phyloP scores from a whole-genome alignment of 92 coral and sea anemone genomes.

The Metridium senile region DNA sequence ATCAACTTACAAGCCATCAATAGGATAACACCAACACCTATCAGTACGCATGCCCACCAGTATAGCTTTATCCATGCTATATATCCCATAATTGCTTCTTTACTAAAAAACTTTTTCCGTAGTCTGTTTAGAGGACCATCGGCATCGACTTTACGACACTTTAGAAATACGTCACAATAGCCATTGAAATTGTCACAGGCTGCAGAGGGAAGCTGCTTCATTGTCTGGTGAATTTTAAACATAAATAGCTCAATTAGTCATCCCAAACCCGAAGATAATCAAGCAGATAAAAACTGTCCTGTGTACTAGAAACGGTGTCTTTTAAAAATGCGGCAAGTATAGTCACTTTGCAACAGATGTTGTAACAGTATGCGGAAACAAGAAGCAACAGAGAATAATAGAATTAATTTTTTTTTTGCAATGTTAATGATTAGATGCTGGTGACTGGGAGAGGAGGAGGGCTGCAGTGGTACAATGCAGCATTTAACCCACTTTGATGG shows the following conservation, averaged over 20 bases:
- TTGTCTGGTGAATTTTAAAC: not conserved
- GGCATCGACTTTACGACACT: constrained; percentile 94
- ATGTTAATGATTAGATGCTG: no score
- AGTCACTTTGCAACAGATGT: no score
- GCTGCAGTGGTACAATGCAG: no score
- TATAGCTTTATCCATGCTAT: constrained; percentile 84
- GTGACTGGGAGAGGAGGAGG: no score
- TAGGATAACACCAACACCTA: constrained; percentile 87
- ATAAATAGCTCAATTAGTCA: no score
- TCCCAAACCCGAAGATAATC: not conserved
- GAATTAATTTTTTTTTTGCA: no score
- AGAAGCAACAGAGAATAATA: no score
- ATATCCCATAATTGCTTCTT: constrained; percentile 80
- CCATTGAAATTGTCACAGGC: constrained; percentile 94
- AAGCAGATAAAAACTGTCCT: no score
- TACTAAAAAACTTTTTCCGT: constrained; percentile 88
- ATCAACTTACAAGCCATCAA: constrained; percentile 85
- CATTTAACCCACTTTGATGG: no score
- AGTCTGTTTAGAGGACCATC: constrained; percentile 95
- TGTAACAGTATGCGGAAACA: no score
- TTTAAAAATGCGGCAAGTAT: no score
- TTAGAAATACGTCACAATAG: constrained; percentile 92
- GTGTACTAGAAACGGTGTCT: no score
- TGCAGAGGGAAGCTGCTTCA: constrained; percentile 80
- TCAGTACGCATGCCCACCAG: constrained; percentile 98